Evolutionary conservation across 2,113 vertebrate genomes (phyloP), one percentile per base, ranked within the genome.

Genomic region (Dromiciops gliroides): DNA sequence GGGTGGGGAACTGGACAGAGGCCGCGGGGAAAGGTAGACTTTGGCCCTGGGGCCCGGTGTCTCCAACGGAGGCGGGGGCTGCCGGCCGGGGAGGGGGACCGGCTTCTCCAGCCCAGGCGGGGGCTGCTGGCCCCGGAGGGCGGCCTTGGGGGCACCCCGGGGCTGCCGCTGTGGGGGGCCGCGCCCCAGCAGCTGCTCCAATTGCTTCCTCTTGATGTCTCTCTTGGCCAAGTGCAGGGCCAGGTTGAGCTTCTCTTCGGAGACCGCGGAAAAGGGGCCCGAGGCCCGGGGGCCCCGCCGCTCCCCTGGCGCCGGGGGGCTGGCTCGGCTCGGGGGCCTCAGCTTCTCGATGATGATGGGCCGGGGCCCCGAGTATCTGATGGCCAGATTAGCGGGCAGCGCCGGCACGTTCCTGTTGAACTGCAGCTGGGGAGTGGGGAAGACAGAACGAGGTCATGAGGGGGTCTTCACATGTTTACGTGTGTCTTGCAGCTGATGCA

Each of bases 341-440:
- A 99, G 97, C 96, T 99, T 99, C 98, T 99, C 99, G 52, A 99
- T 99, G 97, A 99, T 92, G 95, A 99, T 99, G 91, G 99, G 99
- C 48, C 92, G 95, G 3, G 99, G 99, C 24, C 95, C 98, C 93
- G 96, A 97, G 16, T 99, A 99, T 23, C 93, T 98, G 94, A 98
- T 95, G 83, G 99, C 99, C 95, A 99, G 98, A 97, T 99, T 99
- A 53, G 97, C 97, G 50, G 98, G 92, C 97, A 97, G 97, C 31
- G 98, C 95, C 90, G 99, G 98, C 90, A 98, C 93, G 44, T 97
- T 98, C 96, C 98, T 98, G 91, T 99, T 99, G 97, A 99, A 99
- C 97, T 98, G 98, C 47, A 99, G 98, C 99, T 99, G 98, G 53
- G 90, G 97, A 92, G 25, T 3, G 31, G 31, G 31, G 26, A 4